Base-by-base conservation (phyloP, 2,113 vertebrate genomes). In the Microcebus tavaratra region DNA sequence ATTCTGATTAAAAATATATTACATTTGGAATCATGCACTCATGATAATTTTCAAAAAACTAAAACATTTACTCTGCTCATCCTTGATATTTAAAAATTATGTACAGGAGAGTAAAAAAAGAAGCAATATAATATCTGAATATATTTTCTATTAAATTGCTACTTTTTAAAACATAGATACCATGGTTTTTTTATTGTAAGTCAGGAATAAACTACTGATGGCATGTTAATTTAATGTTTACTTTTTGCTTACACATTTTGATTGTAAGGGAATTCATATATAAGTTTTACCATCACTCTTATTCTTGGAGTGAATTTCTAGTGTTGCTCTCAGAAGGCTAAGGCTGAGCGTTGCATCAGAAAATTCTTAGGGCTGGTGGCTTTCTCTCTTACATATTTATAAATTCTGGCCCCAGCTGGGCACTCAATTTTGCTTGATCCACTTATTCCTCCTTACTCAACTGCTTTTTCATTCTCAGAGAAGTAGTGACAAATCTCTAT, bases 1-100 rank as follows among this genome's bases (percentile, higher is more conserved):
- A 94, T 97, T 96, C 79, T 95, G 57, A 97, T 97, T 97, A 96
- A 97, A 97, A 96, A 96, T 97, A 93, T 73, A 97, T 97, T 94
- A 53, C 39, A 91, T 87, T 96, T 94, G 83, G 72, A 93, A 80
- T 95, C 95, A 93, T 53, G 83, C 36, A 65, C 67, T 95, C 59
- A 59, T 42, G 65, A 70, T 88, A 89, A 89, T 96, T 93, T 95
- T 65, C 34, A 68, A 84, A 95, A 95, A 89, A 31, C 39, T 72
- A 57, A 94, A 97, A 94, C 82, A 95, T 95, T 94, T 91, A 83
- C 57, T 94, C 39, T 92, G 27, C 23, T 95, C 31, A 82, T 81
- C 45, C 18, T 78, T 45, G 65, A 68, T 96, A 85, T 82, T 90
- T 92, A 79, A 90, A 90, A 88, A 63, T 63, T 45, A 72, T 48